phyloP scores from a whole-genome alignment of 2,113 vertebrate species.

The Donacobius atricapilla region DNA sequence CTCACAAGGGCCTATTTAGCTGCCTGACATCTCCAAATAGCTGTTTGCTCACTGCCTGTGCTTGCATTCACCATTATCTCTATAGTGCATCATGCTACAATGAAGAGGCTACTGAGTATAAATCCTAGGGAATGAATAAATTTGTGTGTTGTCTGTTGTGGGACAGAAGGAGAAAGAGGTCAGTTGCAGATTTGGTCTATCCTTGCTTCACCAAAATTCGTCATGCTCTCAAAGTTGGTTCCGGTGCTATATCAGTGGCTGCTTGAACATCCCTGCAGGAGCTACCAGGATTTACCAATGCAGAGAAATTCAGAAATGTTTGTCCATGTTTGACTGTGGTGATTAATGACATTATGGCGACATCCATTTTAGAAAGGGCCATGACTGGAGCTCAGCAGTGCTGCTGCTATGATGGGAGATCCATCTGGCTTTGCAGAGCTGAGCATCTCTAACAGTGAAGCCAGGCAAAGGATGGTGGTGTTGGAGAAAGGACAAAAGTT shows the following conservation, averaged over 20 bases:
- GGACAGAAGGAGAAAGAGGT: background rate
- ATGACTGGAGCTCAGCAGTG: background rate
- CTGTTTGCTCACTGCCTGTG: background rate
- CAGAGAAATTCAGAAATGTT: background rate
- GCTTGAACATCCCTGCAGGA: background rate
- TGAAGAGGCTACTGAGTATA: background rate
- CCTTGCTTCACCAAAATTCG: background rate
- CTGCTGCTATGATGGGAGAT: background rate
- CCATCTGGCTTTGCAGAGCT: background rate
- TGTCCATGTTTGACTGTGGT: background rate
- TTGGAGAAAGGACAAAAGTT: background rate
- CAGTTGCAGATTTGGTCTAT: background rate
- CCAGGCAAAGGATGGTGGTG: background rate
- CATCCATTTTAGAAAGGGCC: background rate
- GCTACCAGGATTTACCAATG: background rate
- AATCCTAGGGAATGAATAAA: background rate
- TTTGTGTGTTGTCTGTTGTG: background rate
- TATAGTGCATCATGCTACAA: background rate
- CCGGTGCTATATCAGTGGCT: background rate
- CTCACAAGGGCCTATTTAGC: conserved; percentile 2
- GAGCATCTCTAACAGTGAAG: background rate
- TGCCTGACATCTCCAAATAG: background rate
- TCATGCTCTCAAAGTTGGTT: background rate
- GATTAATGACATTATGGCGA: background rate
- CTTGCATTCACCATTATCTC: conserved; percentile 3